Evolutionary conservation across 2,113 vertebrate species (phyloP).

Genomic region (Apistogramma diplotaenia): DNA sequence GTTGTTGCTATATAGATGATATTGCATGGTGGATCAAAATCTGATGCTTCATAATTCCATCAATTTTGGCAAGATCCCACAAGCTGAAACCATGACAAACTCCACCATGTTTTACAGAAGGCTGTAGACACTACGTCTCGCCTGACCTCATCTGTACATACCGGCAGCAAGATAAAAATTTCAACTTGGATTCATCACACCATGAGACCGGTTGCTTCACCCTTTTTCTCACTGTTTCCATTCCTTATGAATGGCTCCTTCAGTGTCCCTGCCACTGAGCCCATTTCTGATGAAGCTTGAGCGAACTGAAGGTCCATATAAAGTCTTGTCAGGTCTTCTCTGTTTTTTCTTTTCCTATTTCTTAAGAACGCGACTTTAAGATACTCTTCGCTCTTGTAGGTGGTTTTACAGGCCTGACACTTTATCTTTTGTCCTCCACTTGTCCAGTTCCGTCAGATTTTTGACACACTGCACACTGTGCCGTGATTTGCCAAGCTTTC

Average conservation of each 20-base stretch:
- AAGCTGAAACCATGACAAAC: neutral
- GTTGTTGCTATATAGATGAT: neutral
- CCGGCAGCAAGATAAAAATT: neutral
- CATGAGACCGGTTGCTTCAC: neutral
- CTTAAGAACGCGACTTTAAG: neutral
- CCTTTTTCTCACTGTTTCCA: neutral
- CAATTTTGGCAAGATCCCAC: neutral
- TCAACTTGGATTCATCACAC: neutral
- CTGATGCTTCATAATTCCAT: neutral
- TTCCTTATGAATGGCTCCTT: neutral
- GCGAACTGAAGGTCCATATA: neutral
- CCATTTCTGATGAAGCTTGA: too few species aligned
- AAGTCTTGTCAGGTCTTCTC: neutral
- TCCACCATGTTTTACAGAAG: neutral
- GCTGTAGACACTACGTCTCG: too few species aligned
- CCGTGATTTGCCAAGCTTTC: neutral
- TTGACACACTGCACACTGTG: neutral
- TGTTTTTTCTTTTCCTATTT: neutral
- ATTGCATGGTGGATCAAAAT: neutral
- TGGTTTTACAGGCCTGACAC: neutral
- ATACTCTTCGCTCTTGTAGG: neutral
- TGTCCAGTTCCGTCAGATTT: neutral
- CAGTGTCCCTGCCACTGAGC: neutral
- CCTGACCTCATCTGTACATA: too few species aligned
- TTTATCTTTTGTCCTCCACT: neutral